Conservation (phyloP, 2,888 invertebrate genomes). For the Odontocerum albicorne region DNA sequence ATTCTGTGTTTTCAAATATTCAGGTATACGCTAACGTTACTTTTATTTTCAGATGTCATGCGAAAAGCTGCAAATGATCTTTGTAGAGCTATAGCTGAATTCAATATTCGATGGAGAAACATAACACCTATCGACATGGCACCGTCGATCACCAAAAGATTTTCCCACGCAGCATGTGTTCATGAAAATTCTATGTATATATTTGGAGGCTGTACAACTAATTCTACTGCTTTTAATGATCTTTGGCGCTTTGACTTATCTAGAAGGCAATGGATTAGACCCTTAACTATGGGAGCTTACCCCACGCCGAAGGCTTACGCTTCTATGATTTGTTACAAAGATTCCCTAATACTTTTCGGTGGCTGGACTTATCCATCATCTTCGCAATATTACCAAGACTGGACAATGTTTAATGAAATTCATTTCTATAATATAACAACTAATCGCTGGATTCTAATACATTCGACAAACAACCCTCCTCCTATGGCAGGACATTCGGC, state of each 20-base stretch:
- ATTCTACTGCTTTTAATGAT: constrained; percentile 95
- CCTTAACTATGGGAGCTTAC: constrained; percentile 80
- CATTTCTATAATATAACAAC: constrained; percentile 81
- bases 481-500: constrained; percentile 93
- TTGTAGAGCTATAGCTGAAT: constrained; percentile 73
- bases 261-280: constrained; percentile 81
- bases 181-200: constrained; percentile 88
- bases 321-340: constrained; percentile 84
- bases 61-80: constrained; percentile 73
- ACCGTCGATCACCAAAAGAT: constrained; percentile 85
- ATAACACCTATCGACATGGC: constrained; percentile 59
- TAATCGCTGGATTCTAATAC: constrained; percentile 77
- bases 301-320: constrained; percentile 97
- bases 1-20: not conserved
- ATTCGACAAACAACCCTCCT: constrained; percentile 66
- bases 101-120: constrained; percentile 75
- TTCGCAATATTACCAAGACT: constrained; percentile 81
- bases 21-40: no score
- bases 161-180: constrained; percentile 88
- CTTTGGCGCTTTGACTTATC: constrained; percentile 92
- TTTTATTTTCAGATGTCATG: constrained; percentile 69
- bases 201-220: constrained; percentile 94
- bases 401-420: constrained; percentile 88
- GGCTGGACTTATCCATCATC: constrained; percentile 94
- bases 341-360: constrained; percentile 85